Conservation (phyloP, 2,888 invertebrate species). For the Seira sanloemensis region DNA sequence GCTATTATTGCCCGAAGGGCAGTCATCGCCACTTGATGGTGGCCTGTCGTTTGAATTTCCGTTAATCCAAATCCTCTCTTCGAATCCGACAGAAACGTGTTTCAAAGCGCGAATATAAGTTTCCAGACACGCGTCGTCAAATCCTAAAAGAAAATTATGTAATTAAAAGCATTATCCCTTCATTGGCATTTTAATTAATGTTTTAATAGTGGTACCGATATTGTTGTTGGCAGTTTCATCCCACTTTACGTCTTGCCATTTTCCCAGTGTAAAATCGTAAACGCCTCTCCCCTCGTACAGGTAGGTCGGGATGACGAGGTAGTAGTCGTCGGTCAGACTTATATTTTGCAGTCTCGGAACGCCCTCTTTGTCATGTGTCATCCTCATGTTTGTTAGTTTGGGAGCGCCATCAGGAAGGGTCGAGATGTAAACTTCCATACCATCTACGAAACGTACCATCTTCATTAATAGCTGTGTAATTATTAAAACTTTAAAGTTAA, state of each 20-base stretch:
- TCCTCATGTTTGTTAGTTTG: slow-evolving; percentile 42
- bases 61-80: slow-evolving; percentile 68
- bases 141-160: slow-evolving; percentile 31
- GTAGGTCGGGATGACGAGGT: slow-evolving; percentile 67
- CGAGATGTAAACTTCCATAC: slow-evolving; percentile 66
- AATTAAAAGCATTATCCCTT: background rate
- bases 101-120: slow-evolving; percentile 47
- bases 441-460: slow-evolving; percentile 46
- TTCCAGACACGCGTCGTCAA: slow-evolving; percentile 67
- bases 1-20: background rate
- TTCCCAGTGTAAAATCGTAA: slow-evolving; percentile 38
- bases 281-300: slow-evolving; percentile 61
- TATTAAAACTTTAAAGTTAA: background rate
- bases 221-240: too few species aligned
- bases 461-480: background rate
- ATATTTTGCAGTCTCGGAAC: slow-evolving; percentile 56
- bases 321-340: slow-evolving; percentile 38
- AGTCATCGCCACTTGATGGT: background rate
- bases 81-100: slow-evolving; percentile 60
- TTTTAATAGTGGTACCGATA: background rate
- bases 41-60: background rate
- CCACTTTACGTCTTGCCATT: slow-evolving; percentile 15
- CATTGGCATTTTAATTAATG: background rate
- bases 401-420: slow-evolving; percentile 15
- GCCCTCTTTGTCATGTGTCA: slow-evolving; percentile 34